Evolutionary conservation across 2,888 invertebrate genomes (phyloP), one percentile per base, ranked within the genome.

Genomic region (Drosophila kambysellisi): DNA sequence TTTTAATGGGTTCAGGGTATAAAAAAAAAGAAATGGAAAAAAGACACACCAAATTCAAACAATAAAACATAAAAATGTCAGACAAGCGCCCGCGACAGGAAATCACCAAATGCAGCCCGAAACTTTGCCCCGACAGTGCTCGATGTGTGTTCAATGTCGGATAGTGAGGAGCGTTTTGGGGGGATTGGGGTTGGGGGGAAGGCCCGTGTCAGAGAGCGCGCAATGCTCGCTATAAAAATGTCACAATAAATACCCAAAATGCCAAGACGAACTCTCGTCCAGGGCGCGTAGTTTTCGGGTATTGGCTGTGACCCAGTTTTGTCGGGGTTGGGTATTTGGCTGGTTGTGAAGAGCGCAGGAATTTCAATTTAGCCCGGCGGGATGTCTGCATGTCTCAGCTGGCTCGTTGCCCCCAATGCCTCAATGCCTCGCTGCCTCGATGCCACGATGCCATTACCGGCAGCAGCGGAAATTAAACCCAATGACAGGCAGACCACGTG

Each of bases 241-340:
- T 84, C 84, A 87, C 87, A 79, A 84, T 89, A 84, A 89, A 84
- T 87, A 81, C 87, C 79, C 81, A 80, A 80, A 83, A 84, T 81
- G 68, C 84, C 70, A 87, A 84, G 88, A 84, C 84, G 68, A 71
- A 61, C 74, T 57, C 79, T 59, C 58, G 58, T 66, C 78, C 73
- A 61, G 59, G 29, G 72, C 64, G 59, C 37, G 54, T 75, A 70
- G 63, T 76, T 76, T 76, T 69, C 53, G 52, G 66, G 51, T 61
- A 80, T 68, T 53, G 77, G 66, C 59, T 72, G 63, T 79, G 79
- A 79, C 79, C 79, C 60, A 79, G 12, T 78, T 78, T 51, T 15
- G 33, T 12, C 12, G 43, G 32, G 25, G 12, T n/a, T 4, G 41
- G 35, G 12, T 39, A 39, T 33, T 33, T 48, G 37, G 56, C 20